Percentiles rank a stretch among this genome's conserved stretches.
phyloP scores from a whole-genome alignment of 2,797 vertebrate species.

The Neopelma chrysocephalum region DNA sequence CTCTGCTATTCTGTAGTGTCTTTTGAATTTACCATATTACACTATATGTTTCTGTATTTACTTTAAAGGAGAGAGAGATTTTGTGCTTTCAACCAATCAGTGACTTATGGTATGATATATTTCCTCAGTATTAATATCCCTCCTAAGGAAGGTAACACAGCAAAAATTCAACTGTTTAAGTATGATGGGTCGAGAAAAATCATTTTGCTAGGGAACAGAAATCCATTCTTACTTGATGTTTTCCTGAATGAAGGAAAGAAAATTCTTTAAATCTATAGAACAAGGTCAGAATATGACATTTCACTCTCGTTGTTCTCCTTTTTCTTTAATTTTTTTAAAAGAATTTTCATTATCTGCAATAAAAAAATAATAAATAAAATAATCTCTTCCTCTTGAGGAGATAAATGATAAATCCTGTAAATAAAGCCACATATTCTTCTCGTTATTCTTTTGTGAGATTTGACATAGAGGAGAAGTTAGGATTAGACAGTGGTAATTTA shows the following conservation, averaged over 20 bases:
- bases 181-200: not conserved
- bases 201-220: not conserved
- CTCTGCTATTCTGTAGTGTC: not conserved
- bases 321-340: rapidly evolving
- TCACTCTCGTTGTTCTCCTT: rapidly evolving
- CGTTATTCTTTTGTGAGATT: not conserved
- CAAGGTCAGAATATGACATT: not conserved
- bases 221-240: not conserved
- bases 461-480: not conserved
- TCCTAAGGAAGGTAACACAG: not conserved
- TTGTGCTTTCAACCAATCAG: not conserved
- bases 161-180: not conserved
- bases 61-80: not conserved
- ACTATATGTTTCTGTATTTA: not conserved
- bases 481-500: not conserved
- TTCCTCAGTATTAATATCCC: not conserved
- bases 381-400: not conserved
- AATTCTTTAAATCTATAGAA: rapidly evolving
- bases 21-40: not conserved
- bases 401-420: not conserved
- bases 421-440: not conserved
- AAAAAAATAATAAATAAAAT: not conserved
- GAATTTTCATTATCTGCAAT: not conserved
- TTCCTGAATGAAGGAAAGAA: not conserved
- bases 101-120: not conserved